Percentiles rank a stretch among this genome's conserved stretches.
phyloP scores from a whole-genome alignment of 2,113 vertebrate species.

The Dicentrarchus labrax region DNA sequence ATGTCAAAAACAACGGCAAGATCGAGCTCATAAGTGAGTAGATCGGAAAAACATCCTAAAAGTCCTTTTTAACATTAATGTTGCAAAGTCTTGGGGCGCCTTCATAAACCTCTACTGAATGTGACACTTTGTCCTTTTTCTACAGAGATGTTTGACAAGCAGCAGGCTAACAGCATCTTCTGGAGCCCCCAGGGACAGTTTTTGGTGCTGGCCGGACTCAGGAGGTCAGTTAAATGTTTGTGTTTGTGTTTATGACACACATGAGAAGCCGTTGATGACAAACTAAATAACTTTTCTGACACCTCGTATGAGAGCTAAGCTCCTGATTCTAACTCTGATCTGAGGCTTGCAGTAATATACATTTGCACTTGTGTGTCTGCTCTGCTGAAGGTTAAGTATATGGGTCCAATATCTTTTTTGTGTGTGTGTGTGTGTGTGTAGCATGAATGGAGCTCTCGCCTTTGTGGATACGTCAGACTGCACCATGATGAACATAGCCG shows the following conservation, averaged over 20 bases:
- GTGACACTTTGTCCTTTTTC: neutral
- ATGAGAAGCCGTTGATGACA: slow-evolving; percentile 63
- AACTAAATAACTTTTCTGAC: slow-evolving; percentile 67
- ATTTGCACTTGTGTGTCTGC: neutral
- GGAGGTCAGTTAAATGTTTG: slow-evolving; percentile 87
- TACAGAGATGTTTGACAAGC: slow-evolving; percentile 96
- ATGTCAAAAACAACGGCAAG: slow-evolving; percentile 98
- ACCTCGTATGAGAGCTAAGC: slow-evolving; percentile 76
- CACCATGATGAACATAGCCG: slow-evolving; percentile 98
- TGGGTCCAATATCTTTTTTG: too few relatives aligned
- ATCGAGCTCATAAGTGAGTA: slow-evolving; percentile 97
- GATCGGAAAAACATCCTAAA: rapidly evolving
- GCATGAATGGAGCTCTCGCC: slow-evolving; percentile 97
- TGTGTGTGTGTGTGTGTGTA: slow-evolving; percentile 58
- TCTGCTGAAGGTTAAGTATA: neutral
- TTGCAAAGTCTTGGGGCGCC: rapidly evolving
- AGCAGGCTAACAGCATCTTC: slow-evolving; percentile 99
- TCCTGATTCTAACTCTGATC: slow-evolving; percentile 71
- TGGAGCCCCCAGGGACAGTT: slow-evolving; percentile 99
- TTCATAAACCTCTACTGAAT: neutral
- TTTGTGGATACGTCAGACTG: slow-evolving; percentile 98
- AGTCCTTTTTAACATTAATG: neutral
- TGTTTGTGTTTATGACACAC: neutral
- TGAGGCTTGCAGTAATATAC: slow-evolving; percentile 32
- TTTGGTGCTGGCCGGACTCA: slow-evolving; percentile 94